phyloP scores from a whole-genome alignment of 2,113 vertebrate genomes.

The Gymnocephalus cernua region DNA sequence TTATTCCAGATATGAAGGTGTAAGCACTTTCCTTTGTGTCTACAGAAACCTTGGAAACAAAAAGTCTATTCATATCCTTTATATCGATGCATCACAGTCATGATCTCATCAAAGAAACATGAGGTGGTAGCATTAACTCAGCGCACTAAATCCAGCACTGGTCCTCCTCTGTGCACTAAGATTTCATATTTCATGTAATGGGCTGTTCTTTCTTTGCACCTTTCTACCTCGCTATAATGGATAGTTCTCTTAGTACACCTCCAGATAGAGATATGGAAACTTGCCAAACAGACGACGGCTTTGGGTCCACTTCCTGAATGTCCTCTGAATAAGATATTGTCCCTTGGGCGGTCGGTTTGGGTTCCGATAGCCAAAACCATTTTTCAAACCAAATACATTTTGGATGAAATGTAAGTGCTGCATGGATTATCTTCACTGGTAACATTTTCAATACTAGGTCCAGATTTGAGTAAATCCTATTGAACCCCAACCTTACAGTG shows the following conservation, averaged over 20 bases:
- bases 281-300: conserved; percentile 12
- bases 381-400: not conserved
- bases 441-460: not conserved
- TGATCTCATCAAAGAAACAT: conserved; percentile 83
- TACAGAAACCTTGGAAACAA: conserved; percentile 62
- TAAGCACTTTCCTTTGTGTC: conserved; percentile 54
- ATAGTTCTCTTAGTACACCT: conserved; percentile 38
- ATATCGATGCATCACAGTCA: conserved; percentile 74
- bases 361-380: not conserved
- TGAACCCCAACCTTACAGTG: too few species aligned
- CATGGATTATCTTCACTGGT: not conserved
- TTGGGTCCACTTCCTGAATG: not conserved
- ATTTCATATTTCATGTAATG: conserved; percentile 73
- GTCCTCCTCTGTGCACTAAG: conserved; percentile 56
- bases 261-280: conserved; percentile 23
- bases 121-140: conserved; percentile 74
- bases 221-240: conserved; percentile 60
- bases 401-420: not conserved
- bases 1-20: conserved; percentile 37
- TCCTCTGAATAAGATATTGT: conserved; percentile 2
- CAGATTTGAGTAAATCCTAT: not conserved
- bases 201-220: conserved; percentile 56
- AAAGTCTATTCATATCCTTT: conserved; percentile 76
- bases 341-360: not conserved
- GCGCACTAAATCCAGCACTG: conserved; percentile 72